phyloP scores from a whole-genome alignment of 2,797 vertebrate species.

The Amazonetta brasiliensis region DNA sequence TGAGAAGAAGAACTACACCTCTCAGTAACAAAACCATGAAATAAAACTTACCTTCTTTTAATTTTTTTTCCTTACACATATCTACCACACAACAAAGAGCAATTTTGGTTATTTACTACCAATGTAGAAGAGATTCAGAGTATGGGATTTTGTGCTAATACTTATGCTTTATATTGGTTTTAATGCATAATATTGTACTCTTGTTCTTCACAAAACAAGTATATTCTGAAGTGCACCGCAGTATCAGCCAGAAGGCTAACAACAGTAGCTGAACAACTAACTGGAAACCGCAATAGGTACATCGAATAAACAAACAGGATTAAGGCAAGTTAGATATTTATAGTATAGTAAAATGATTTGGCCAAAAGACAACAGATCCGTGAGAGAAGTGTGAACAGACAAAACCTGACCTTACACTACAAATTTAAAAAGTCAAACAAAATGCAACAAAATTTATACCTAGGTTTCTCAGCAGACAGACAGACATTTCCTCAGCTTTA shows the following conservation, averaged over 20 bases:
- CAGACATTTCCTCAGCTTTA: conserved; percentile 86
- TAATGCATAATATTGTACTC: neutral
- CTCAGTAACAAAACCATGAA: neutral
- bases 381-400: neutral
- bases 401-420: neutral
- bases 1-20: neutral
- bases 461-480: conserved; percentile 87
- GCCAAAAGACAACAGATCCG: neutral
- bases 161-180: neutral
- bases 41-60: neutral
- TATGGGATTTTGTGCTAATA: neutral
- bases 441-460: conserved; percentile 79
- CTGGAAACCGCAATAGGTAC: neutral
- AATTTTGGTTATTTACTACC: neutral
- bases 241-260: neutral
- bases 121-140: neutral
- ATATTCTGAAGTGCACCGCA: neutral
- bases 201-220: neutral
- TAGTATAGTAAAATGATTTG: neutral
- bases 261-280: neutral
- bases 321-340: neutral
- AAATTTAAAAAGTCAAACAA: neutral
- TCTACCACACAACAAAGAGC: neutral
- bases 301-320: neutral
- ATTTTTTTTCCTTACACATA: neutral